Base-by-base conservation (phyloP, 2,113 vertebrate genomes). In the Hipposideros armiger region DNA sequence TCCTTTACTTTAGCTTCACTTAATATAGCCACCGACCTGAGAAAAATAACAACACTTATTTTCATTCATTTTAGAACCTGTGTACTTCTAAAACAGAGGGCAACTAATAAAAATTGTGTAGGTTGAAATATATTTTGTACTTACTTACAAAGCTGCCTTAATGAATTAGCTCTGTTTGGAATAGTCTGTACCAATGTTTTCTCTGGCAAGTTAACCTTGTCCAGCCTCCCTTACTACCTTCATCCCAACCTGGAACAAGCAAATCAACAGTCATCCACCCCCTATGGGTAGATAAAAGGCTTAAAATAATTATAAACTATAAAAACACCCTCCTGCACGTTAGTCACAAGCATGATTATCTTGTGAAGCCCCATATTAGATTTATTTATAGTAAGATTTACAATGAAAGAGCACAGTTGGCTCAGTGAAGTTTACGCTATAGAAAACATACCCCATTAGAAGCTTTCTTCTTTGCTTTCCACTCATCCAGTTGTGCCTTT, bases 401-500 rank as follows among this genome's bases (percentile, higher is more conserved):
- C 32, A 56, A 7, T 84, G 26, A 87, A 93, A 64, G 13, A 92
- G 42, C 58, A 90, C 15, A 97, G 40, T 2, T 67, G 26, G 50
- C 66, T 22, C 70, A 90, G 40, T 73, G 45, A 87, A 90, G 66
- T 30, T 45, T 73, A 73, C 16, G 52, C 26, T 32, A 54, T 7
- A 40, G 66, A 87, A 97, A 93, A 99, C 99, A 0, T 98, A 99
- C 99, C 98, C 99, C 99, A 98, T 99, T 99, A 76, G 99, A 98
- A 80, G 99, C 99, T 97, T 99, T 99, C 97, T 99, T 99, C 98
- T 99, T 99, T 96, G 99, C 99, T 98, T 99, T 99, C 99, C 99
- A 99, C 96, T 99, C 99, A 89, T 99, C 99, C 88, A 99, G 98
- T 92, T 99, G 99, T 93, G 99, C 99, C 98, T 99, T 99, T 92